phyloP scores from a whole-genome alignment of 2,888 invertebrate species.

The Colletes collaris region DNA sequence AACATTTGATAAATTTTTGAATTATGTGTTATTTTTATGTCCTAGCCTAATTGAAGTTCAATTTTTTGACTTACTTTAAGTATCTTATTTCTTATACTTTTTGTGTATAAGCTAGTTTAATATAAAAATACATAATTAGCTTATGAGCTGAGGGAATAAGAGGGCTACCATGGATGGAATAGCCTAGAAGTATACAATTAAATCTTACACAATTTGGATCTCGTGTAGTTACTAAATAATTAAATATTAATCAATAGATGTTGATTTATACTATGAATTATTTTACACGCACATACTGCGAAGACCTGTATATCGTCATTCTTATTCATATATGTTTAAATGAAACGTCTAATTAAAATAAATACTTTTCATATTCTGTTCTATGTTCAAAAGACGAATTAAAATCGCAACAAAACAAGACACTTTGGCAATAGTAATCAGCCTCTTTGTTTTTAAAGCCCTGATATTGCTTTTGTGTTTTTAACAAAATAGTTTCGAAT shows the following conservation, averaged over 20 bases:
- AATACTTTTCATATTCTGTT: conserved; percentile 70
- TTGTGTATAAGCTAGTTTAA: conserved; percentile 82
- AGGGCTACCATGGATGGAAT: conserved; percentile 79
- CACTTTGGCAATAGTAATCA: conserved; percentile 82
- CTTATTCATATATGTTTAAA: conserved; percentile 63
- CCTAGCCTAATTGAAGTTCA: conserved; percentile 78
- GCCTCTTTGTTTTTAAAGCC: conserved; percentile 81
- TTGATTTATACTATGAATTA: conserved; percentile 78
- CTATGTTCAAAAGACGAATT: conserved; percentile 69
- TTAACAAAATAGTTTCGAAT: conserved; percentile 50
- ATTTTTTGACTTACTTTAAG: conserved; percentile 64
- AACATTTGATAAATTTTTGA: conserved; percentile 79
- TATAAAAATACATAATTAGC: conserved; percentile 84
- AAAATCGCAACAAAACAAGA: conserved; percentile 74
- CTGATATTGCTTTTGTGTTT: conserved; percentile 72
- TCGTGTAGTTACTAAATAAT: conserved; percentile 73
- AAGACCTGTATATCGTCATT: conserved; percentile 69
- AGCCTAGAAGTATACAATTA: conserved; percentile 81
- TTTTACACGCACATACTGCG: conserved; percentile 77
- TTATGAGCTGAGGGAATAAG: conserved; percentile 82
- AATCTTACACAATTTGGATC: conserved; percentile 79
- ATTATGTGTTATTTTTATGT: conserved; percentile 75
- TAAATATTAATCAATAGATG: conserved; percentile 73
- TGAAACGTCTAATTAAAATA: conserved; percentile 63
- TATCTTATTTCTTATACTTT: conserved; percentile 69